A percentile compares a stretch with the other conserved stretches of the same genome.
Evolutionary conservation across 2,797 vertebrate genomes (phyloP).

Genomic region (Intellagama lesueurii): DNA sequence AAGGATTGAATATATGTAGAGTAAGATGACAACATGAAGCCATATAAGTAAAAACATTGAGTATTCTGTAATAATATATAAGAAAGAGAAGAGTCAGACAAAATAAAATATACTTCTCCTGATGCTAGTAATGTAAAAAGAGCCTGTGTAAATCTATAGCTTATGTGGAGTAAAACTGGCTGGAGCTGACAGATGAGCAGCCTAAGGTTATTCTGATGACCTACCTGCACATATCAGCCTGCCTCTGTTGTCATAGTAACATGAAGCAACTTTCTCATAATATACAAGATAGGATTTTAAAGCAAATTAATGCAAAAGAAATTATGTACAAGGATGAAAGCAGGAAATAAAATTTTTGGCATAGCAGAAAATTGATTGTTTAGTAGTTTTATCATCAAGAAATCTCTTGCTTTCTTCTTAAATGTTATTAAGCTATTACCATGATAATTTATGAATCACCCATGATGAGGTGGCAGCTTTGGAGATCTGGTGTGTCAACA

Average conservation of each 20-base stretch:
- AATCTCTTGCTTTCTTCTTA: neutral
- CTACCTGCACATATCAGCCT: conserved; percentile 25
- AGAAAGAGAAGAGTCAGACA: neutral
- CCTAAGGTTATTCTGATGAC: conserved; percentile 46
- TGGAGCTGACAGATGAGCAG: conserved; percentile 32
- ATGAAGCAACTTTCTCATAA: conserved; percentile 36
- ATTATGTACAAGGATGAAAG: conserved; percentile 10
- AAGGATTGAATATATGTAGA: no score
- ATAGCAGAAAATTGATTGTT: no score
- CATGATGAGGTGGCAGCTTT: neutral
- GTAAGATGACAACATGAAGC: no score
- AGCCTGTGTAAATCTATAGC: neutral
- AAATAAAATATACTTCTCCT: neutral
- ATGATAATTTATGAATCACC: conserved; percentile 2
- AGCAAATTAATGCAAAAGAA: conserved; percentile 42
- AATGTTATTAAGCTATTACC: neutral
- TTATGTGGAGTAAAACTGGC: conserved; percentile 18
- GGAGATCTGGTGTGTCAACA: neutral
- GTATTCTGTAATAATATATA: neutral
- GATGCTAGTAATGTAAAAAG: neutral
- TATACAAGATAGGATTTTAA: conserved; percentile 52
- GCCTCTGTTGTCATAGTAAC: conserved; percentile 59
- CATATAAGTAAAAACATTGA: neutral
- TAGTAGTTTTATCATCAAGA: neutral
- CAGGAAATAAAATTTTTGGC: neutral